phyloP scores from a whole-genome alignment of 2,113 vertebrate genomes.

The Calypte anna region DNA sequence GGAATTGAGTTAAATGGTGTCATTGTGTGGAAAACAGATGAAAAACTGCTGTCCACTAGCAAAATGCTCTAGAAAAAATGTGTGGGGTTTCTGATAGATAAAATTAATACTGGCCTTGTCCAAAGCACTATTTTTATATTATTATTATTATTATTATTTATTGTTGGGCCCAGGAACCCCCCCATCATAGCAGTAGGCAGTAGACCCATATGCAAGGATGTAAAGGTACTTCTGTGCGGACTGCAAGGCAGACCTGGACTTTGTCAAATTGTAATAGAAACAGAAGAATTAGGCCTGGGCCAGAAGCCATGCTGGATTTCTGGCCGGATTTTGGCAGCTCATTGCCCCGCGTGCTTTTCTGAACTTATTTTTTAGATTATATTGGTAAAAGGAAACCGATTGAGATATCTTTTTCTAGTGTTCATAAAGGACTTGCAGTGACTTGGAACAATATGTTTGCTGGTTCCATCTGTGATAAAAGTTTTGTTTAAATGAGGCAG shows the following conservation, averaged over 20 bases:
- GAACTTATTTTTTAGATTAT: background rate
- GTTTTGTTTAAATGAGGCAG: background rate
- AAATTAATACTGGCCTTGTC: background rate
- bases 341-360: background rate
- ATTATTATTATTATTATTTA: background rate
- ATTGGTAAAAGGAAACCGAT: background rate
- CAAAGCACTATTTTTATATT: accelerated
- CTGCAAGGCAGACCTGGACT: accelerated
- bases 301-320: background rate
- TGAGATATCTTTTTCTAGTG: background rate
- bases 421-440: background rate
- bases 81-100: background rate
- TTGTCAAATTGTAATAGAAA: background rate
- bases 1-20: background rate
- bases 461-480: background rate
- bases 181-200: background rate
- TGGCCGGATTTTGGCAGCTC: background rate
- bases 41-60: background rate
- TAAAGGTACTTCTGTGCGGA: background rate
- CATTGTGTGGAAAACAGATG: background rate
- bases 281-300: background rate
- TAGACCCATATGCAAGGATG: background rate
- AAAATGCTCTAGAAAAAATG: background rate
- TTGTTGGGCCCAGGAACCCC: background rate
- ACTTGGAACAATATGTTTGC: background rate